Conservation (phyloP, 2,113 vertebrate species). For the Grammomys surdaster region DNA sequence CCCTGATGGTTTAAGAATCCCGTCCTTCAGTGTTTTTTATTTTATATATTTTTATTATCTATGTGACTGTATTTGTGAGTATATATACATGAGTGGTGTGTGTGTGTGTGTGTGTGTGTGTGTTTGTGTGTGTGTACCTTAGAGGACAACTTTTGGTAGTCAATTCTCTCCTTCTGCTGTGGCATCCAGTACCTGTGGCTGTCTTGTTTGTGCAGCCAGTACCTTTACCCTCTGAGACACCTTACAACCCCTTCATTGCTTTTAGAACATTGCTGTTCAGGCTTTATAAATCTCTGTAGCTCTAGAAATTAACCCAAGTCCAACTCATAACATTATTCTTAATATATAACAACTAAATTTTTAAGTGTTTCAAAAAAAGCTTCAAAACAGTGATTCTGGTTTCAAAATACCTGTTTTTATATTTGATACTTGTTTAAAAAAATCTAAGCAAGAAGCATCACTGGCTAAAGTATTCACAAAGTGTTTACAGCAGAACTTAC, state of each 20-base stretch:
- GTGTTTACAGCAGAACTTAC: conserved; percentile 69
- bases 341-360: neutral
- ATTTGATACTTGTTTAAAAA: neutral
- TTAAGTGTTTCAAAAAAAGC: neutral
- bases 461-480: conserved; percentile 17
- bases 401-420: conserved; percentile 24
- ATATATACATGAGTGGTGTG: too few species aligned
- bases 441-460: neutral
- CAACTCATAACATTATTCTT: neutral
- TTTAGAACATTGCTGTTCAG: neutral
- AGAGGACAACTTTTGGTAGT: neutral
- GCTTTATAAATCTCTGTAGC: neutral
- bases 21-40: neutral
- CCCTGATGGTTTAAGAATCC: neutral
- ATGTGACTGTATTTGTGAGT: neutral
- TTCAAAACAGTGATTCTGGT: neutral
- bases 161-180: neutral
- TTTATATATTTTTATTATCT: neutral
- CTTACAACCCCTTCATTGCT: too few species aligned
- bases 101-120: neutral
- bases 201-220: neutral
- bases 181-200: neutral
- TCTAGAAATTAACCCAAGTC: conserved; percentile 1
- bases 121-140: neutral
- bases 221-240: neutral